Evolutionary conservation across 1,140 invertebrate species (phyloP), one percentile per base, ranked within the genome.

Genomic region (Lineus longissimus): DNA sequence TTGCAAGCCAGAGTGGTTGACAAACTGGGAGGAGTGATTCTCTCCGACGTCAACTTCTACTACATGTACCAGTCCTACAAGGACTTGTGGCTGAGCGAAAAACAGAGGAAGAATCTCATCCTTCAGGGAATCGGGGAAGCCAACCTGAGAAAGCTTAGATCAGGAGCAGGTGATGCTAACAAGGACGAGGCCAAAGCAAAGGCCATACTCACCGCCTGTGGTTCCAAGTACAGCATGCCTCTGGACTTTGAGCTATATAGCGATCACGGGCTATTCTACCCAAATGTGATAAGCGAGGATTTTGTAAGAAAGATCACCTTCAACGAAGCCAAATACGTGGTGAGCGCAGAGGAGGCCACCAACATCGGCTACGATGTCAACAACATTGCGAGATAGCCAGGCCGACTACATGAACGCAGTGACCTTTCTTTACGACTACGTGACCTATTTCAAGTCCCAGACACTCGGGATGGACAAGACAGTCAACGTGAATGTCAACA

Each of bases 401-500:
- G 47, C 19, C 47, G 47, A 51, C 47, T 27, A 23, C n/a, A 43
- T 27, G 15, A 56, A 4, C 51, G 55, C 27, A 1, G 25, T 47
- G 31, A 31, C 47, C 36, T 25, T 64, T 36, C 51, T 45, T 25
- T 54, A 68, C 30, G 33, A 55, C 30, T 47, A 61, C 30, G 40
- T 69, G 19, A 36, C 47, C 33, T 47, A 66, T 25, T n/a, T 51
- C 22, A 66, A 61, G 62, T 59, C 55, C 33, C n/a, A 7, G 2
- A 58, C 55, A 27, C 65, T 62, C 19, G 63, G 62, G 45, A 47
- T 29, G 45, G 45, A 66, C 51, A 60, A 58, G 17, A 23, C 60
- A 1, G 59, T 60, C 64, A 69, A 69, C 47, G 59, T 69, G 19
- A 66, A 66, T 40, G 40, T 69, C 19, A 69, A 69, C 59, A 61